phyloP scores from a whole-genome alignment of 2,888 invertebrate genomes.

The Habroteleia sp. region DNA sequence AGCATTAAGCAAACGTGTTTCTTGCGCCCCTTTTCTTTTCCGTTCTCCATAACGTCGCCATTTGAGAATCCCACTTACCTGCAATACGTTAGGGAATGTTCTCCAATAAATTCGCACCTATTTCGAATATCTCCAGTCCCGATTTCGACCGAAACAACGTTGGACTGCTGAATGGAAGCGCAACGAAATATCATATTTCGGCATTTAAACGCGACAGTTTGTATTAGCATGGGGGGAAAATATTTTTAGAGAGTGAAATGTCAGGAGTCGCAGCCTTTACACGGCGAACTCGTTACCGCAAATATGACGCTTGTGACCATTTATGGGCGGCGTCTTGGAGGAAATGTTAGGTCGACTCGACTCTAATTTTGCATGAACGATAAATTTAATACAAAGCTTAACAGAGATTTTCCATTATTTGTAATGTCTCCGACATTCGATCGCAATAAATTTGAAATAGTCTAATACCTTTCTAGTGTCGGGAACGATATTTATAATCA shows the following conservation, averaged over 20 bases:
- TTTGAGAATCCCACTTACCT: slow-evolving; percentile 35
- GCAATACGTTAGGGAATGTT: no score
- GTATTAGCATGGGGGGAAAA: no score
- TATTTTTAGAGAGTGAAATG: slow-evolving; percentile 28
- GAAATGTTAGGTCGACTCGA: slow-evolving; percentile 53
- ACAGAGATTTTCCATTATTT: slow-evolving; percentile 40
- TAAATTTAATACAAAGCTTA: slow-evolving; percentile 44
- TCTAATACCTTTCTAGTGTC: no score
- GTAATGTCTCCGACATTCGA: no score
- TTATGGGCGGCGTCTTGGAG: slow-evolving; percentile 37
- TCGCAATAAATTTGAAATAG: no score
- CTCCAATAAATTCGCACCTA: no score
- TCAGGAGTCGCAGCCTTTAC: slow-evolving; percentile 42
- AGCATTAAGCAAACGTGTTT: slow-evolving; percentile 73
- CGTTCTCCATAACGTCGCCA: slow-evolving; percentile 24
- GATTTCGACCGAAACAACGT: no score
- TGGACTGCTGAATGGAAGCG: no score
- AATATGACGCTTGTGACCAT: slow-evolving; percentile 54
- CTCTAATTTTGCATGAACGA: slow-evolving; percentile 25
- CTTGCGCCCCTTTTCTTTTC: slow-evolving; percentile 31
- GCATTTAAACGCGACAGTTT: no score
- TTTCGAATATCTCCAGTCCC: no score
- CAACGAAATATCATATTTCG: no score
- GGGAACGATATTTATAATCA: no score
- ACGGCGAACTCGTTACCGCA: slow-evolving; percentile 51